These are phyloP conservation scores for Sinodicranocentrus sp. DNA, from an alignment of 2,888 invertebrate species.

Conservation along the genomic window DNA sequence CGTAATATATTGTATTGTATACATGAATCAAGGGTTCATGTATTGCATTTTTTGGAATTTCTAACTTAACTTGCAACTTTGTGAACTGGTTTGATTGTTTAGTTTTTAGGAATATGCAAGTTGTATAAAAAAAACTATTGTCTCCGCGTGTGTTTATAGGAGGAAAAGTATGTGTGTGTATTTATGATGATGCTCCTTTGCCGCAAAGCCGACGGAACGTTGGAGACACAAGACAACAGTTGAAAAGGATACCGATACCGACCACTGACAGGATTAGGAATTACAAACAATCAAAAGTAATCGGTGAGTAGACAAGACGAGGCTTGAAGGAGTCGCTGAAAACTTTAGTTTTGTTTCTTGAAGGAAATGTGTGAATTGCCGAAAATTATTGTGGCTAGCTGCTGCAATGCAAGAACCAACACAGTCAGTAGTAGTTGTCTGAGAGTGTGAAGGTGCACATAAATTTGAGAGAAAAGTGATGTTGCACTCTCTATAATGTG, in stretches of 20 bases:
- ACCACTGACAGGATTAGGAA: constrained; percentile 34
- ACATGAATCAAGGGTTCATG: neutral
- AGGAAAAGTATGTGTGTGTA: constrained; percentile 24
- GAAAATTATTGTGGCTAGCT: no score
- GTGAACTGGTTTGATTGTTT: constrained; percentile 39
- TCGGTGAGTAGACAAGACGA: neutral
- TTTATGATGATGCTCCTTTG: constrained; percentile 16
- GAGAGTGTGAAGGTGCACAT: no score
- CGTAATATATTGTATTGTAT: neutral
- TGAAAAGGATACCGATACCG: constrained; percentile 45
- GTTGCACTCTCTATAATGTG: no score
- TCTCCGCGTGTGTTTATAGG: neutral
- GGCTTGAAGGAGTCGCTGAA: no score
- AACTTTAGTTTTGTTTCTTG: no score
- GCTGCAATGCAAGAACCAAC: no score
- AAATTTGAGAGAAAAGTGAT: no score
- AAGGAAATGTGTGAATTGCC: no score
- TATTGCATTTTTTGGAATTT: neutral
- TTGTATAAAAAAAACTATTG: constrained; percentile 14
- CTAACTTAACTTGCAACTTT: neutral
- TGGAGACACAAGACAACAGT: constrained; percentile 46
- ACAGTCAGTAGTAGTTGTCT: no score
- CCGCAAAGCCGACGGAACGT: constrained; percentile 53
- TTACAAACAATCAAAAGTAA: neutral
- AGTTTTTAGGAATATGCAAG: constrained; percentile 16